These are phyloP conservation scores for Gonatopus flavifemur DNA, from an alignment of 1,140 invertebrate genomes.

Conservation along the genomic window DNA sequence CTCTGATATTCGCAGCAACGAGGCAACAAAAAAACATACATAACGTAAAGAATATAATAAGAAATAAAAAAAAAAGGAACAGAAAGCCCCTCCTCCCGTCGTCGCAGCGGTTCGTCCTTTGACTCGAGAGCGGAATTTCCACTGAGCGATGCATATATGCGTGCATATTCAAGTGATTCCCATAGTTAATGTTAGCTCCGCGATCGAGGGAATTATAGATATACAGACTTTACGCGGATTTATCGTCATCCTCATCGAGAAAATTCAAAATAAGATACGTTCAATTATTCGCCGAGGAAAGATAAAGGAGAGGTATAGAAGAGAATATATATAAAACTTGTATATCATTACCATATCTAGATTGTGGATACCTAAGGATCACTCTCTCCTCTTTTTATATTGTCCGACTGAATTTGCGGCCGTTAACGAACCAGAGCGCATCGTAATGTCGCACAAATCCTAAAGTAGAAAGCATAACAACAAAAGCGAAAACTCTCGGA, in stretches of 20 bases:
- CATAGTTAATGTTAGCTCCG: slow-evolving; percentile 1
- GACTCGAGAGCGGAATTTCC: slow-evolving; percentile 26
- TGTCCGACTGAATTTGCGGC: no score
- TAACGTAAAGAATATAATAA: no score
- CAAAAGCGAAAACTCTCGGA: neutral
- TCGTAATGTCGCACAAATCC: slow-evolving; percentile 26
- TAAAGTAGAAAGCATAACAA: slow-evolving; percentile 32
- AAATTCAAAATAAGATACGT: neutral
- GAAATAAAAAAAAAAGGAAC: no score
- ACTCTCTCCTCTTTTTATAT: no score
- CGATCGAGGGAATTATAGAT: no score
- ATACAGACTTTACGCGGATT: slow-evolving; percentile 12
- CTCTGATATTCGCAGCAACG: slow-evolving; percentile 24
- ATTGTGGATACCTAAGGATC: no score
- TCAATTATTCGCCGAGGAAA: neutral
- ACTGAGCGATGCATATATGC: slow-evolving; percentile 6
- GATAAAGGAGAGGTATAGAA: neutral
- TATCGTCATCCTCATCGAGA: slow-evolving; percentile 14
- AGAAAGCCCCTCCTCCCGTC: no score
- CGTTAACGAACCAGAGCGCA: slow-evolving; percentile 35
- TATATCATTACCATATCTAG: no score
- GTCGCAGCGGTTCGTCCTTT: slow-evolving; percentile 33
- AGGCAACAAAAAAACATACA: no score
- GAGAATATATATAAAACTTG: no score
- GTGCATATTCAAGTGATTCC: slow-evolving; percentile 5